phyloP scores from a whole-genome alignment of 2,888 invertebrate species.

The Netelia fuscicornis region DNA sequence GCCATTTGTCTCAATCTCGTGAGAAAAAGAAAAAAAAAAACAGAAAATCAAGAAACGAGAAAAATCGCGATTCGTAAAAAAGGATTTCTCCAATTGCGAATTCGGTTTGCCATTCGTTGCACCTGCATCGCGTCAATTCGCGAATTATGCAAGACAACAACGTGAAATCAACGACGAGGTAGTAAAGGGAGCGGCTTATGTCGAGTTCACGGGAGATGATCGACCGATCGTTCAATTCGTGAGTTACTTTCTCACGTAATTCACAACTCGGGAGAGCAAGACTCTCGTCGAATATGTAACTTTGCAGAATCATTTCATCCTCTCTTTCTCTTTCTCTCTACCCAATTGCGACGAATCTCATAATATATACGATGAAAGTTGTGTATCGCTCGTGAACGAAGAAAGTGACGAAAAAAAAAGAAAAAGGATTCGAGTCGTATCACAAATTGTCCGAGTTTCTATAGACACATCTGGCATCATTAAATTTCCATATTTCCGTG shows the following conservation, averaged over 20 bases:
- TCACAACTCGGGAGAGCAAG: conserved; percentile 19
- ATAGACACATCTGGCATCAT: conserved; percentile 36
- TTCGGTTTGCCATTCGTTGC: conserved; percentile 33
- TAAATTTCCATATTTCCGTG: neutral
- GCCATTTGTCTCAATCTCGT: neutral
- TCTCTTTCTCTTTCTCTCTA: conserved; percentile 13
- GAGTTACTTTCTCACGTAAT: conserved; percentile 67
- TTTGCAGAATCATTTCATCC: conserved; percentile 13
- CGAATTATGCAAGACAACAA: conserved; percentile 49
- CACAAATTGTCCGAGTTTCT: conserved; percentile 47
- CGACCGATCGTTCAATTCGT: conserved; percentile 62
- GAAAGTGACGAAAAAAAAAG: neutral
- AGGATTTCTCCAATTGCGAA: conserved; percentile 37
- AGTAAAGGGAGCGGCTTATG: conserved; percentile 16
- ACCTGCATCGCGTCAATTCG: conserved; percentile 48
- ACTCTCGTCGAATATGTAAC: conserved; percentile 44
- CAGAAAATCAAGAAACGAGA: neutral
- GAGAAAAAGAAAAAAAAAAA: conserved; percentile 1
- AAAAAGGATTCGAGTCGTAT: neutral
- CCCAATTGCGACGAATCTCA: neutral
- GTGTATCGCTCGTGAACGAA: conserved; percentile 16
- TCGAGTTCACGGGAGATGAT: conserved; percentile 45
- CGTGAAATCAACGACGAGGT: conserved; percentile 32
- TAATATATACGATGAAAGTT: conserved; percentile 42
- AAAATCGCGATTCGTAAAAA: conserved; percentile 8